Base-by-base conservation (phyloP, 2,888 invertebrate genomes). In the Catocala sponsa region DNA sequence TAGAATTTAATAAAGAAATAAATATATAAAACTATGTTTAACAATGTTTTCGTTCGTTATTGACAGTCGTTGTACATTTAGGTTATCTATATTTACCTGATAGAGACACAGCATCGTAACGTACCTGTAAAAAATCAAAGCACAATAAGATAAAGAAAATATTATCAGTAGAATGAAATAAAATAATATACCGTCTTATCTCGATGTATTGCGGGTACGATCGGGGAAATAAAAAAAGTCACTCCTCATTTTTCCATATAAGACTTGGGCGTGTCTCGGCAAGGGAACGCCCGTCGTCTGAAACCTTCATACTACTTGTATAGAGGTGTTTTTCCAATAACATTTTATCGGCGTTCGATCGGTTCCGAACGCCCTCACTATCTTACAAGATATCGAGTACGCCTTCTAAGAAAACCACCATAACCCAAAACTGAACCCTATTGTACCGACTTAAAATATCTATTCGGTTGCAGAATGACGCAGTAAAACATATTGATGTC, bases 311-410 rank as follows among this genome's bases (percentile, higher is more conserved):
- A 76, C 85, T 79, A 82, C 83, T 81, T 84, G 81, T 86, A 91
- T 92, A 94, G 86, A 91, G 93, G 84, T 88, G 88, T 88, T 89
- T 92, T 93, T 94, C 91, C 92, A 89, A 91, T 92, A 91, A 80
- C 80, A 72, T 75, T 72, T 85, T 90, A 93, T 93, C 92, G 90
- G 88, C 80, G 85, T 91, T 90, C 94, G 92, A 94, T 94, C 94
- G 90, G 87, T 89, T 87, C 87, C 88, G 83, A 91, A 94, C 94
- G 93, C 94, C 94, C 92, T 91, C 87, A 92, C 94, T 93, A 94
- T 94, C 94, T 94, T 91, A 78, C 88, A 92, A 94, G 92, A 92
- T 94, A 93, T 94, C 90, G 91, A 91, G 86, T 88, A 93, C 94
- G 94, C 94, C 94, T 94, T 93, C 94, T 90, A 91, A 90, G 74